phyloP scores from a whole-genome alignment of 1,140 invertebrate genomes.

The Magallana ariakensis region DNA sequence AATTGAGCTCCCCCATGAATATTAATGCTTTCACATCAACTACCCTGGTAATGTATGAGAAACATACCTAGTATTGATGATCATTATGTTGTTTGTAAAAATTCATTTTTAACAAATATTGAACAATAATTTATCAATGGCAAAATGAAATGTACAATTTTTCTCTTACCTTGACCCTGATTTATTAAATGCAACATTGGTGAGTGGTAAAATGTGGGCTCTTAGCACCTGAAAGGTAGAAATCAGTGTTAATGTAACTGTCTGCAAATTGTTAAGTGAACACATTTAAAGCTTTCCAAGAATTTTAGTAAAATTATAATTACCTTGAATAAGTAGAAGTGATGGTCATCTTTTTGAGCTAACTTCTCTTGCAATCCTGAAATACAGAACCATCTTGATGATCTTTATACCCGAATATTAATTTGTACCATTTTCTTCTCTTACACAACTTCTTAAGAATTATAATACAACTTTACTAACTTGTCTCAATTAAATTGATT shows the following conservation, averaged over 20 bases:
- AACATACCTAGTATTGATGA: no score
- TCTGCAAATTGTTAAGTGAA: neutral
- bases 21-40: no score
- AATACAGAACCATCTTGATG: neutral
- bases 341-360: slow-evolving; percentile 74
- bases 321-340: slow-evolving; percentile 79
- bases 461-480: no score
- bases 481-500: no score
- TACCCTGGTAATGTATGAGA: no score
- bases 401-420: neutral
- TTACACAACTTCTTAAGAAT: no score
- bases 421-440: no score
- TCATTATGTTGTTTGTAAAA: no score
- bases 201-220: slow-evolving; percentile 88
- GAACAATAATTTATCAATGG: no score
- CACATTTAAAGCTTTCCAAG: no score
- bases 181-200: slow-evolving; percentile 88
- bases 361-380: slow-evolving; percentile 79
- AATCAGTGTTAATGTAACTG: slow-evolving; percentile 34
- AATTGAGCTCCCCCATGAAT: no score
- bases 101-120: no score
- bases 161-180: slow-evolving; percentile 82
- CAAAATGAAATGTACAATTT: neutral
- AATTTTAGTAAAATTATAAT: slow-evolving; percentile 6
- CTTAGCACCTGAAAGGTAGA: slow-evolving; percentile 81